phyloP scores from a whole-genome alignment of 2,113 vertebrate genomes.

The Ochotona princeps region DNA sequence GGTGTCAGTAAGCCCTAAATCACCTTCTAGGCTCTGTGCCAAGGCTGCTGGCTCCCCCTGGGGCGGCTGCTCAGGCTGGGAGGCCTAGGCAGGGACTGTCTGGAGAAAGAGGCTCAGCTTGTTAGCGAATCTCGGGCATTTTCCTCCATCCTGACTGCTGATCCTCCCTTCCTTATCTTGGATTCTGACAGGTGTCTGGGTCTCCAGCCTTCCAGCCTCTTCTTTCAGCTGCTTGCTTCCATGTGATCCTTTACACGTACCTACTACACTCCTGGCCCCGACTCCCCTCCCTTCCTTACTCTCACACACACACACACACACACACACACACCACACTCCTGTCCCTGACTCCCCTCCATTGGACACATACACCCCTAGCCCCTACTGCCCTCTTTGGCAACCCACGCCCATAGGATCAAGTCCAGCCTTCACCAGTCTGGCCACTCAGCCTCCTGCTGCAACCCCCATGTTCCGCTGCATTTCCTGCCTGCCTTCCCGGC shows the following conservation, averaged over 20 bases:
- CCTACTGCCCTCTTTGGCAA: neutral
- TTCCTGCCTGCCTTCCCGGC: neutral
- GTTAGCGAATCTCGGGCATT: neutral
- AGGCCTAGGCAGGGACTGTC: neutral
- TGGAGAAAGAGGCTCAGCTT: neutral
- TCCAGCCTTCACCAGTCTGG: neutral
- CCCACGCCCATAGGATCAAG: neutral
- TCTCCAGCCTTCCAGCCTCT: neutral
- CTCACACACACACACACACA: no score
- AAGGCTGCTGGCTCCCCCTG: neutral
- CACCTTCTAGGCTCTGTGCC: neutral
- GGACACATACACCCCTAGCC: neutral
- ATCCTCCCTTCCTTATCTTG: neutral
- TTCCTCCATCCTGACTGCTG: neutral
- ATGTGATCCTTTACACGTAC: fast-evolving
- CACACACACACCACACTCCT: neutral
- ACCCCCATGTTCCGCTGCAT: neutral
- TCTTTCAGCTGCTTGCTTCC: neutral
- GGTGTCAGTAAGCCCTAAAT: neutral
- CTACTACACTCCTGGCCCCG: fast-evolving
- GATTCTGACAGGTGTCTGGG: neutral
- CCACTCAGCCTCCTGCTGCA: neutral
- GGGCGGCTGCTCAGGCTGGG: neutral
- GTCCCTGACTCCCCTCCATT: no score
- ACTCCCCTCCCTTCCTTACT: neutral